A percentile compares a stretch with the other conserved stretches of the same genome.
Conservation (phyloP, 2,888 invertebrate species). For the Drosophila meridiana region DNA sequence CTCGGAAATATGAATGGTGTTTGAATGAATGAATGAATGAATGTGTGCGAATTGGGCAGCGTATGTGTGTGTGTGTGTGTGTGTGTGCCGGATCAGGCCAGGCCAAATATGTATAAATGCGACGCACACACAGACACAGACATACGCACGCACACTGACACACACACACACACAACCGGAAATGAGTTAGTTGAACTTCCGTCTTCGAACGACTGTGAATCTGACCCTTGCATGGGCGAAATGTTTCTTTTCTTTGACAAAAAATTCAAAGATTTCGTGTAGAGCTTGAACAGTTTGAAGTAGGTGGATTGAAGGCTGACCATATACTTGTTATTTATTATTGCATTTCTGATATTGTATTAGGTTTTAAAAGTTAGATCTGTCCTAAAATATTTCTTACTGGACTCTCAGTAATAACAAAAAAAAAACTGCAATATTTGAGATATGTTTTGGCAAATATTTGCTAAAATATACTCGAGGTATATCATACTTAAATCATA, state of each 20-base stretch:
- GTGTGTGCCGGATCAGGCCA: constrained; percentile 41
- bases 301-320: background rate
- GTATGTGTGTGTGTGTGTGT: constrained; percentile 11
- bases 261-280: background rate
- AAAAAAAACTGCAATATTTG: too few relatives aligned
- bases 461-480: too few relatives aligned
- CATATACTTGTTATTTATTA: too few relatives aligned
- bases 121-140: constrained; percentile 38
- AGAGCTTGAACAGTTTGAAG: background rate
- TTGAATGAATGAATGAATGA: constrained; percentile 51
- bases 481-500: too few relatives aligned
- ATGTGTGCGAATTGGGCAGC: constrained; percentile 24
- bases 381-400: too few relatives aligned
- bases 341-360: too few relatives aligned
- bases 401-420: too few relatives aligned
- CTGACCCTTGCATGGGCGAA: constrained; percentile 23
- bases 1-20: constrained; percentile 49
- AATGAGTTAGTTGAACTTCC: constrained; percentile 84
- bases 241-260: background rate
- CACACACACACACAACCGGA: constrained; percentile 68
- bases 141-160: constrained; percentile 21
- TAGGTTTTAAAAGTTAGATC: too few relatives aligned
- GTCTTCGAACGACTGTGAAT: constrained; percentile 66
- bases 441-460: too few relatives aligned
- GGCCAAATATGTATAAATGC: constrained; percentile 48